Percentiles rank a stretch among this genome's conserved stretches.
These are phyloP conservation scores for Trissoscelio sp. DNA, from an alignment of 2,888 invertebrate genomes.

Conservation along the genomic window DNA sequence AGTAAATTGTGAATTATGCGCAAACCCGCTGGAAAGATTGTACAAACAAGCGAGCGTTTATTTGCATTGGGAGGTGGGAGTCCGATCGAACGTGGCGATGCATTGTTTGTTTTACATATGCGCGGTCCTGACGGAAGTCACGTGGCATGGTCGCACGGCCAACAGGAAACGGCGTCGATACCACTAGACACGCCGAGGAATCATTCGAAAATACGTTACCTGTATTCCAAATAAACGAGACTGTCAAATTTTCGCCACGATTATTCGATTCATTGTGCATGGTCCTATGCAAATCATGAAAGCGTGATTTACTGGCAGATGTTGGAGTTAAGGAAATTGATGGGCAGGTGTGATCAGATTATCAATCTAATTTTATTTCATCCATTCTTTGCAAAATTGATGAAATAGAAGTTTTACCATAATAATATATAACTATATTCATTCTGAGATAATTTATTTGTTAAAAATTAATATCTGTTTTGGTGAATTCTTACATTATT, in stretches of 20 bases:
- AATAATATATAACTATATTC: too few relatives aligned
- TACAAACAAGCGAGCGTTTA: conserved; percentile 27
- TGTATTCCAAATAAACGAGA: conserved; percentile 42
- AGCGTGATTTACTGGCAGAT: conserved; percentile 27
- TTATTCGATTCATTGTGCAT: conserved; percentile 17
- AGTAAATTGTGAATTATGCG: conserved; percentile 32
- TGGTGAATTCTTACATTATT: too few relatives aligned
- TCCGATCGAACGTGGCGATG: conserved; percentile 62
- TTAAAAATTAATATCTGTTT: too few relatives aligned
- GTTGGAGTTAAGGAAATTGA: conserved; percentile 1
- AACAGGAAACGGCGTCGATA: conserved; percentile 76
- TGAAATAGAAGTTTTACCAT: too few relatives aligned
- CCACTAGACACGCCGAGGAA: conserved; percentile 58
- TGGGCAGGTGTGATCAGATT: conserved; percentile 20
- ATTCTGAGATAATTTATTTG: too few relatives aligned
- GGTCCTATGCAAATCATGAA: conserved; percentile 11
- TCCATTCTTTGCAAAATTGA: too few relatives aligned
- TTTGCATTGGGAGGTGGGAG: conserved; percentile 41
- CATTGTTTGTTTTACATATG: conserved; percentile 68
- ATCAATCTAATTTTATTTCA: not conserved
- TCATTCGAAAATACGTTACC: conserved; percentile 59
- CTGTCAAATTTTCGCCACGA: conserved; percentile 32
- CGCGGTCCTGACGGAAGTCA: conserved; percentile 78
- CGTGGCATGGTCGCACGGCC: conserved; percentile 76
- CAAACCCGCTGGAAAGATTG: conserved; percentile 11